These are phyloP conservation scores for Falco concolor DNA, from an alignment of 2,797 vertebrate species.

Conservation along the genomic window DNA sequence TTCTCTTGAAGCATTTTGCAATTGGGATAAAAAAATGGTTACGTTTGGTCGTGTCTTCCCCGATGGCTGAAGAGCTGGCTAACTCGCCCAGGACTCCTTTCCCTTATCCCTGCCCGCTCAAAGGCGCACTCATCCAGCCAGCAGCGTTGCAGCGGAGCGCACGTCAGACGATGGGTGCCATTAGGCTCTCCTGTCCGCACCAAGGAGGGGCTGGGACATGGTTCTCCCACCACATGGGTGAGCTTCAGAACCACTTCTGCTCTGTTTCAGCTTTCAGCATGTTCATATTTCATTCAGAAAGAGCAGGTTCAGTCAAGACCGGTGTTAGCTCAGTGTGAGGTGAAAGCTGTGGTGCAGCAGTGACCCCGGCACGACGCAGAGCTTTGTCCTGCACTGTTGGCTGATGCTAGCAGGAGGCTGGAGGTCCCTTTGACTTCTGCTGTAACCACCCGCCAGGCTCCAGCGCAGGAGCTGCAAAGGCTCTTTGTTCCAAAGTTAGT, in stretches of 20 bases:
- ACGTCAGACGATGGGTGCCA: background rate
- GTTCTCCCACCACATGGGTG: background rate
- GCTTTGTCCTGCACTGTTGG: background rate
- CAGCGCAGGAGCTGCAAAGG: background rate
- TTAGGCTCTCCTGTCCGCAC: background rate
- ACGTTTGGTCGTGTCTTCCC: background rate
- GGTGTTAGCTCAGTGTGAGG: background rate
- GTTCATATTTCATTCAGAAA: background rate
- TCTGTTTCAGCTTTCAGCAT: background rate
- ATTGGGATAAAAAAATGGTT: background rate
- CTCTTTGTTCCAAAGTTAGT: background rate
- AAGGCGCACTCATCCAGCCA: accelerated
- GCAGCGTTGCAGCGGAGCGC: background rate
- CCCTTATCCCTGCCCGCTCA: background rate
- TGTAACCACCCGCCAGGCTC: accelerated
- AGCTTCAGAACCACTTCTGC: background rate
- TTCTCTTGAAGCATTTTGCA: background rate
- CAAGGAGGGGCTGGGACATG: background rate
- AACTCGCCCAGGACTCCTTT: background rate
- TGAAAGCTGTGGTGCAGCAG: background rate
- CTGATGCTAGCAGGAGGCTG: background rate
- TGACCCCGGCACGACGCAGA: accelerated
- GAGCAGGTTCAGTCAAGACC: background rate
- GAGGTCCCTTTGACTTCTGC: background rate
- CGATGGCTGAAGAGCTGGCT: background rate